Percentiles rank a stretch among this genome's conserved stretches.
Conservation (phyloP, 2,888 invertebrate species). For the Harmothoe impar region DNA sequence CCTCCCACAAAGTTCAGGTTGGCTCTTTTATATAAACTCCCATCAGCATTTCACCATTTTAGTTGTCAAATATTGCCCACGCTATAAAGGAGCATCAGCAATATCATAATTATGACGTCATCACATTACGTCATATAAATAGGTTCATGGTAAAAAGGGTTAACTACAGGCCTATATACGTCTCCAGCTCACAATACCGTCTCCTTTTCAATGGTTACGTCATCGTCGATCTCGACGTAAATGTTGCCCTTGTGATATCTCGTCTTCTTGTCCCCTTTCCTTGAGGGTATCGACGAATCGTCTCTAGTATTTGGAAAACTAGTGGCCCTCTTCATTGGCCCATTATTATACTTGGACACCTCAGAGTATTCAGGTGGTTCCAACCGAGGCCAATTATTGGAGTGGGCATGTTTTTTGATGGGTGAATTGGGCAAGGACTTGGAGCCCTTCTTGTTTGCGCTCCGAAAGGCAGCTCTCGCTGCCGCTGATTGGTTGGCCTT, state of each 20-base stretch:
- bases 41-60: background rate
- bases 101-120: background rate
- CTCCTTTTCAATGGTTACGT: slow-evolving; percentile 59
- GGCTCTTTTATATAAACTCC: background rate
- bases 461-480: background rate
- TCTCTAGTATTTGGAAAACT: slow-evolving; percentile 51
- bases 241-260: slow-evolving; percentile 60
- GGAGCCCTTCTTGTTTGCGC: slow-evolving; percentile 43
- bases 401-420: slow-evolving; percentile 20
- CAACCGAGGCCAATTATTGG: slow-evolving; percentile 4
- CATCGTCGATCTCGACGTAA: slow-evolving; percentile 59
- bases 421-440: slow-evolving; percentile 63
- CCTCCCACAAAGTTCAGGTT: background rate
- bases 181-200: slow-evolving; percentile 63
- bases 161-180: background rate
- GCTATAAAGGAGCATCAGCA: background rate
- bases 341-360: slow-evolving; percentile 31
- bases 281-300: background rate
- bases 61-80: slow-evolving; percentile 20
- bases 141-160: background rate
- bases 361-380: slow-evolving; percentile 28
- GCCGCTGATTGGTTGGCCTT: slow-evolving; percentile 11
- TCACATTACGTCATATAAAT: background rate
- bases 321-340: slow-evolving; percentile 55
- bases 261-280: slow-evolving; percentile 44